Conservation (phyloP, 2,113 vertebrate genomes). For the Phrynosoma blainvillii region DNA sequence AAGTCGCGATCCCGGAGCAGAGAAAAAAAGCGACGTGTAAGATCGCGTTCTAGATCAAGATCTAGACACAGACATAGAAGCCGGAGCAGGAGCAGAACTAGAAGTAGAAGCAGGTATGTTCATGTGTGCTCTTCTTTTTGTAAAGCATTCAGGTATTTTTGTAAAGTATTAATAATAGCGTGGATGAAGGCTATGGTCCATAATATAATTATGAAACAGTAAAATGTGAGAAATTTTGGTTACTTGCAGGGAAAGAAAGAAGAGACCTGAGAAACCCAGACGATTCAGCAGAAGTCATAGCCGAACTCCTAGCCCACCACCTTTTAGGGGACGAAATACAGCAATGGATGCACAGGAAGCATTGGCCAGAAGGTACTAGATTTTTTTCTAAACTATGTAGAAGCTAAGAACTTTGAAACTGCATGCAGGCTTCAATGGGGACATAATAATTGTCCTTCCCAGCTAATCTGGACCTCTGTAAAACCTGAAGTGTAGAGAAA, state of each 20-base stretch:
- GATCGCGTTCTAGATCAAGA: conserved; percentile 89
- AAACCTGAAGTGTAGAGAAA: neutral
- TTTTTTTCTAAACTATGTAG: neutral
- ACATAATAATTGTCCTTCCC: neutral
- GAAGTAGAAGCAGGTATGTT: conserved; percentile 91
- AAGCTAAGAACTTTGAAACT: accelerated
- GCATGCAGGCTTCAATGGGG: neutral
- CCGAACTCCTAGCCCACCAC: conserved; percentile 84
- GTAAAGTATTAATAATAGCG: too few species aligned
- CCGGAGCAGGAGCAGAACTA: conserved; percentile 88
- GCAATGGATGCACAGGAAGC: conserved; percentile 99
- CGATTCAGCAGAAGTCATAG: conserved; percentile 89
- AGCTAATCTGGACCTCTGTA: neutral
- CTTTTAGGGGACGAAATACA: conserved; percentile 93
- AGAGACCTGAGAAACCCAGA: conserved; percentile 88
- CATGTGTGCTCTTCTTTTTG: accelerated
- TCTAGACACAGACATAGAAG: conserved; percentile 91
- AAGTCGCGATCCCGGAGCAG: conserved; percentile 88
- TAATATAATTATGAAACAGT: neutral
- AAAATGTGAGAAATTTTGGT: conserved; percentile 8
- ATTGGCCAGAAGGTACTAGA: conserved; percentile 88
- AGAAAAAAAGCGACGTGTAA: conserved; percentile 88
- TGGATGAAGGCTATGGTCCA: neutral
- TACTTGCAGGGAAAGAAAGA: conserved; percentile 89
- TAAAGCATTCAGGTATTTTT: neutral